Evolutionary conservation across 2,113 vertebrate species (phyloP).

Genomic region (Pandion haliaetus): DNA sequence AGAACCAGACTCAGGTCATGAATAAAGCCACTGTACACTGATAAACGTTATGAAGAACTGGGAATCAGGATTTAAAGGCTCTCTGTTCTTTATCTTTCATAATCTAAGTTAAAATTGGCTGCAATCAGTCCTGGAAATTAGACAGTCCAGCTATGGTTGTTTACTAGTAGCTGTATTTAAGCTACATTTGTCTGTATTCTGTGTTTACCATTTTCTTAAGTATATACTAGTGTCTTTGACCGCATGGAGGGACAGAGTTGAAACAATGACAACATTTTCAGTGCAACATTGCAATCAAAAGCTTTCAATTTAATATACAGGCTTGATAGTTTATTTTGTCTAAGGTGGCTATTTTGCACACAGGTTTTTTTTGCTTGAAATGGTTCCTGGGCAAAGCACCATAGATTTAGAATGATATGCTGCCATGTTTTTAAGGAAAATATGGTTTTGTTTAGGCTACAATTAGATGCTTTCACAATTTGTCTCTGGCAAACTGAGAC

Average conservation of each 20-base stretch:
- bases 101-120: neutral
- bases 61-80: neutral
- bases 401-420: neutral
- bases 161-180: neutral
- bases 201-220: neutral
- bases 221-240: neutral
- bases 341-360: neutral
- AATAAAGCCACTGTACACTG: neutral
- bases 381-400: constrained; percentile 16
- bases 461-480: constrained; percentile 59
- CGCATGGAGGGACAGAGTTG: neutral
- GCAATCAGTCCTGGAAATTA: neutral
- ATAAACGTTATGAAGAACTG: neutral
- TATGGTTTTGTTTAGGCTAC: constrained; percentile 61
- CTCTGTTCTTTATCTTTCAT: neutral
- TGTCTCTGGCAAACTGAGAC: constrained; percentile 29
- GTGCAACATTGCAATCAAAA: neutral
- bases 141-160: neutral
- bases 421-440: constrained; percentile 47
- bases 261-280: constrained; percentile 8
- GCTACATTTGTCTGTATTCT: neutral
- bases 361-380: neutral
- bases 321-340: constrained; percentile 20
- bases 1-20: neutral
- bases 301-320: neutral